Percentiles rank a stretch among this genome's conserved stretches.
Conservation (phyloP, 2,888 invertebrate species). For the Lymantria dispar region DNA sequence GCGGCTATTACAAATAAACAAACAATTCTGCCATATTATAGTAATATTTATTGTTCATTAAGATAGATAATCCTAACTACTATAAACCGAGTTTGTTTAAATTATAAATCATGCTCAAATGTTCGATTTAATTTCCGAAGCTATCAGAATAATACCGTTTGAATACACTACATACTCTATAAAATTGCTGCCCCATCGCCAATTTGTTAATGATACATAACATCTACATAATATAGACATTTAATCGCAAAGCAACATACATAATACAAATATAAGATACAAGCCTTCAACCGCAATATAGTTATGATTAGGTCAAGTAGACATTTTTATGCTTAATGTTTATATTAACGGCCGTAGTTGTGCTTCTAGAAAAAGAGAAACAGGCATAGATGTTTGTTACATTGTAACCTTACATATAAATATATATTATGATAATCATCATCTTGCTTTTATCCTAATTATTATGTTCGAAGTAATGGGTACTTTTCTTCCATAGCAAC, state of each 20-base stretch:
- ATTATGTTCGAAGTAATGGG: no score
- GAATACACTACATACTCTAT: conserved; percentile 29
- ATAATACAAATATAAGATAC: conserved; percentile 30
- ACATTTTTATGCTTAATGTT: conserved; percentile 9
- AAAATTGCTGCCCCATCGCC: conserved; percentile 51
- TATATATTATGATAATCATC: neutral
- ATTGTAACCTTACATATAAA: neutral
- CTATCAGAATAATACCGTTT: conserved; percentile 30
- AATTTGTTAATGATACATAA: conserved; percentile 71
- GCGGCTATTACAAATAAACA: no score
- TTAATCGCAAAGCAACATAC: conserved; percentile 40
- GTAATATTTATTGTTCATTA: no score
- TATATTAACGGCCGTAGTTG: neutral
- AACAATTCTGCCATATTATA: no score
- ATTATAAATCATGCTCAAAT: neutral
- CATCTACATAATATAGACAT: conserved; percentile 59
- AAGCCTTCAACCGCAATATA: conserved; percentile 11
- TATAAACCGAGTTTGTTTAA: no score
- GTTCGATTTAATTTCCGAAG: neutral
- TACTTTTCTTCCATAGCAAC: no score
- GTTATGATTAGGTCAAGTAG: conserved; percentile 19
- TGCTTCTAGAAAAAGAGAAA: neutral
- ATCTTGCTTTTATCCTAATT: no score
- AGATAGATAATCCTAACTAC: neutral
- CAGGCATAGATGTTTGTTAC: neutral